These are phyloP conservation scores for Acrobasis suavella DNA, from an alignment of 2,888 invertebrate genomes.

Conservation along the genomic window DNA sequence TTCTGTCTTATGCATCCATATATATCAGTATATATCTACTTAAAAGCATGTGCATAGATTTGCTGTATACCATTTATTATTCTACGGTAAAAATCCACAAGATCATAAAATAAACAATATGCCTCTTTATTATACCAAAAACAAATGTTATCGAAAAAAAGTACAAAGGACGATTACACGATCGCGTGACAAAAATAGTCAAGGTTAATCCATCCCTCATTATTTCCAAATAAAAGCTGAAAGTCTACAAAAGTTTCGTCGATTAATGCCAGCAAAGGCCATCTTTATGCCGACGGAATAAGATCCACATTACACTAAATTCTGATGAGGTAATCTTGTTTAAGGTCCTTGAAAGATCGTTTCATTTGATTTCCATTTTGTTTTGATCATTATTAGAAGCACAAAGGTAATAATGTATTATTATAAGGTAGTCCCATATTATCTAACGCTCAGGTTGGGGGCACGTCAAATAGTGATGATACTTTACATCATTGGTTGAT, in stretches of 20 bases:
- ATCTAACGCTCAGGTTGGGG: no score
- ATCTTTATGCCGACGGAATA: not conserved
- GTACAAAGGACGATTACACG: conserved; percentile 28
- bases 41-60: no score
- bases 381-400: not conserved
- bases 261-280: not conserved
- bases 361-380: not conserved
- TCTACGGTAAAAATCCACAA: no score
- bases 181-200: conserved; percentile 39
- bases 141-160: not conserved
- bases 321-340: not conserved
- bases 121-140: not conserved
- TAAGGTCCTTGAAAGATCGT: not conserved
- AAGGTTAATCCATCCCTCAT: conserved; percentile 31
- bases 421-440: no score
- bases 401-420: no score
- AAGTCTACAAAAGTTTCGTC: conserved; percentile 22
- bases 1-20: no score
- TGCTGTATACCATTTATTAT: no score
- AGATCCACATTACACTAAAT: not conserved
- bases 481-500: no score
- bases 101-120: no score
- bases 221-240: conserved; percentile 28
- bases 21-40: no score
- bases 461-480: no score